Conservation (phyloP, 2,797 vertebrate genomes). For the Acomys russatus region DNA sequence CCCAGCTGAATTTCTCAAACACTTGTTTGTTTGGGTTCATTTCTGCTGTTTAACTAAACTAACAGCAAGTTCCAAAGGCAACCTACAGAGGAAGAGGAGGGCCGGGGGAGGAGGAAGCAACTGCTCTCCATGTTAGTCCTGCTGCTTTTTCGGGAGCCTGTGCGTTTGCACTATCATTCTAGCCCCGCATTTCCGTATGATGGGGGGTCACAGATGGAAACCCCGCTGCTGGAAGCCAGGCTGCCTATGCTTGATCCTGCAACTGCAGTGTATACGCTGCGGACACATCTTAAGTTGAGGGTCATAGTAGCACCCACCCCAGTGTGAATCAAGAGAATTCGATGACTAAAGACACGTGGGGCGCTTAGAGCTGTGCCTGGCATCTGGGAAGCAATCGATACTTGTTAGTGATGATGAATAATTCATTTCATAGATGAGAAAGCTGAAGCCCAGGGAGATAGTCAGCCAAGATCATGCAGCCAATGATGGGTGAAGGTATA, state of each 20-base stretch:
- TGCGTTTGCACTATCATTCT: neutral
- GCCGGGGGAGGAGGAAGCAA: neutral
- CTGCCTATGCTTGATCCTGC: neutral
- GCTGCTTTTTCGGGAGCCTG: neutral
- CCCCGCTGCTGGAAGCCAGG: neutral
- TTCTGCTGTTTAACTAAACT: neutral
- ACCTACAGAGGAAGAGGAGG: neutral
- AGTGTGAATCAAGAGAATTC: neutral
- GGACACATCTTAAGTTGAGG: neutral
- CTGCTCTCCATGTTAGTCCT: neutral
- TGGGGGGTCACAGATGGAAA: neutral
- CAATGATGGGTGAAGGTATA: neutral
- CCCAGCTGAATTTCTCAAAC: neutral
- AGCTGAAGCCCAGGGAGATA: slow-evolving; percentile 60
- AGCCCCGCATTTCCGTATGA: neutral
- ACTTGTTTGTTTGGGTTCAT: neutral
- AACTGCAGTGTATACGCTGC: neutral
- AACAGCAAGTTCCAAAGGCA: neutral
- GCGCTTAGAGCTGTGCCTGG: slow-evolving; percentile 37
- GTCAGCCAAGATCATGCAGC: slow-evolving; percentile 56
- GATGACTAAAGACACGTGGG: neutral
- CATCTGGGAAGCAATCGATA: slow-evolving; percentile 72
- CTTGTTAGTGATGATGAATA: slow-evolving; percentile 81
- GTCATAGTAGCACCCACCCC: neutral
- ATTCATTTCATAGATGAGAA: slow-evolving; percentile 80